Evolutionary conservation across 2,113 vertebrate species (phyloP), one percentile per base, ranked within the genome.

Genomic region (Caloenas nicobarica): DNA sequence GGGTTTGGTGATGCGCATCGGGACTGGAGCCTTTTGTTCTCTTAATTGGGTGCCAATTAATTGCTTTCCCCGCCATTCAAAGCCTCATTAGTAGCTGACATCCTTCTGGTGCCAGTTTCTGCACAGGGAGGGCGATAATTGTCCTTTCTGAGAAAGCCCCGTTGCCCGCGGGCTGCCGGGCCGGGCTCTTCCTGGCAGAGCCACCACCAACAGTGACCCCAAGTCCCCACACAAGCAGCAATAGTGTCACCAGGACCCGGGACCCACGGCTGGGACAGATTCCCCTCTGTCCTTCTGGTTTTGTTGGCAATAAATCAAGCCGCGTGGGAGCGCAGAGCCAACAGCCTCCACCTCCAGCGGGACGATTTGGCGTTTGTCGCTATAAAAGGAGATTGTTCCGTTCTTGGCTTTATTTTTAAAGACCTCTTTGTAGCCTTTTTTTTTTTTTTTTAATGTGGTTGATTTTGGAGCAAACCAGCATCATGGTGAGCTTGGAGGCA

Each of bases 1-100:
- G 42, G 16, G 74, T 11, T 25, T 4, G 8, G 24, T 1, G 58
- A 11, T 4, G 65, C 5, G 18, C 44, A 29, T 15, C 68, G 11
- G 62, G 62, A 14, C 21, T 57, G 4, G 15, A 60, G 81, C 8
- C 82, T 54, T 46, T 26, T 1, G 24, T 66, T 16, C 10, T 46
- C 31, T 26, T 26, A 0, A 0, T 22, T 7, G 19, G 81, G 61
- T 69, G 83, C 54, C 46, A 46, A 0, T 10, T 36, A 4, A 0
- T 24, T 80, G 62, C 81, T 48, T 7, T 21, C 6, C 81, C 71
- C 84, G 34, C 77, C 36, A 0, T 16, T 42, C 10, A 7, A 16
- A 56, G 51, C 73, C 66, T 87, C 13, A 0, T 84, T 26, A 62
- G 87, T 9, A 19, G 84, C 81, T 7, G 28, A 2, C 2, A 4